Percentiles rank a stretch among this genome's conserved stretches.
phyloP scores from a whole-genome alignment of 2,888 invertebrate species.

The Beris morrisii region DNA sequence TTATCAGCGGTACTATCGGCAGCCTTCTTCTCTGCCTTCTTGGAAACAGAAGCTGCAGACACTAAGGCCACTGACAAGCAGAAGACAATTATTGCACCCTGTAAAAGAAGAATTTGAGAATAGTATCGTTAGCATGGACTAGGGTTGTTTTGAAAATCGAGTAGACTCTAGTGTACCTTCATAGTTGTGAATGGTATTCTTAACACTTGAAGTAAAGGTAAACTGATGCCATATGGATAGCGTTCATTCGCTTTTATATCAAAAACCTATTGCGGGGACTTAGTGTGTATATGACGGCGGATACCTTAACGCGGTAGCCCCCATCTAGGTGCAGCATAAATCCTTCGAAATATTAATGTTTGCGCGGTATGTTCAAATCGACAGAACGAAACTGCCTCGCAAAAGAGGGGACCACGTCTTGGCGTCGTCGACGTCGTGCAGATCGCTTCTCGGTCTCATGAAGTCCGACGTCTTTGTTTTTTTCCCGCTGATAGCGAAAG shows the following conservation, averaged over 20 bases:
- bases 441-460: constrained; percentile 19
- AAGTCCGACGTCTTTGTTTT: constrained; percentile 19
- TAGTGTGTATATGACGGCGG: not conserved
- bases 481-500: not conserved
- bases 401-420: not conserved
- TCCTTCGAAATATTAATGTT: constrained; percentile 27
- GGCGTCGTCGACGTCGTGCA: not conserved
- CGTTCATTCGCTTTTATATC: constrained; percentile 28
- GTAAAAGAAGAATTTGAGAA: not conserved
- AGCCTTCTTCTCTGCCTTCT: constrained; percentile 29
- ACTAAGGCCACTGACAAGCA: constrained; percentile 33
- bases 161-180: constrained; percentile 12
- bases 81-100: constrained; percentile 32
- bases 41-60: constrained; percentile 31
- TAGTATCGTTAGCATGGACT: too few relatives aligned
- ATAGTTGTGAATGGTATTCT: constrained; percentile 22
- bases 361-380: constrained; percentile 15
- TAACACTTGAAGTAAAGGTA: constrained; percentile 19
- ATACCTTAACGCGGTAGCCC: constrained; percentile 7
- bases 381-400: not conserved
- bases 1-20: constrained; percentile 29
- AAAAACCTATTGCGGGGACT: constrained; percentile 19
- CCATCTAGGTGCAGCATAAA: constrained; percentile 27
- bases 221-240: constrained; percentile 30
- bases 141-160: too few relatives aligned